Evolutionary conservation across 2,888 invertebrate genomes (phyloP).

Genomic region (Agriopis aurantiaria): DNA sequence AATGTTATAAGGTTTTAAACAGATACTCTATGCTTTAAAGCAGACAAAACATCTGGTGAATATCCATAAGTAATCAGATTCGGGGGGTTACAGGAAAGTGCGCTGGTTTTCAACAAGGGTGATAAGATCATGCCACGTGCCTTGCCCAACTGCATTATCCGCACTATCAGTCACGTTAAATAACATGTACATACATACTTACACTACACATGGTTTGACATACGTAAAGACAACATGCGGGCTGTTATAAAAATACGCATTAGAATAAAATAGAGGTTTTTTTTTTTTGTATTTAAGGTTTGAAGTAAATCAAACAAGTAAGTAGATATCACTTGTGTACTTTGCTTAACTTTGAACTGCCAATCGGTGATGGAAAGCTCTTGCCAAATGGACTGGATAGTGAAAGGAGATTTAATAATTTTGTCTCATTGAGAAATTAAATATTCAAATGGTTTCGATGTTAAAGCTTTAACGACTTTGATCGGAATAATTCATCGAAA

Average conservation of each 20-base stretch:
- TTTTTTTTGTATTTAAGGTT: no score
- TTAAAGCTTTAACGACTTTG: conserved; percentile 10
- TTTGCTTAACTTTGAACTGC: neutral
- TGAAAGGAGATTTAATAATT: conserved; percentile 3
- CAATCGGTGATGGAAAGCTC: neutral
- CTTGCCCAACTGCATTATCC: conserved; percentile 8
- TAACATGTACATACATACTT: neutral
- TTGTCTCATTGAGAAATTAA: conserved; percentile 10
- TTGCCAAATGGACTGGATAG: conserved; percentile 4
- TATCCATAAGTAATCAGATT: conserved; percentile 37
- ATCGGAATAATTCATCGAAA: neutral
- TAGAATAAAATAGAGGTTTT: no score
- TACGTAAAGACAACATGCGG: conserved; percentile 14
- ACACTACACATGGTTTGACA: neutral
- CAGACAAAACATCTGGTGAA: conserved; percentile 42
- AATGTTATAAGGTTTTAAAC: no score
- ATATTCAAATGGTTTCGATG: conserved; percentile 3
- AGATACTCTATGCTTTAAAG: neutral
- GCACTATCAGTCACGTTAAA: conserved; percentile 7
- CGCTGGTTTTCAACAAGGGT: conserved; percentile 7
- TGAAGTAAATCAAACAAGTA: neutral
- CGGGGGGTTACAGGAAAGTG: neutral
- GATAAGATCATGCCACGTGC: conserved; percentile 16
- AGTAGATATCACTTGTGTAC: neutral
- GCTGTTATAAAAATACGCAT: neutral